These are phyloP conservation scores for Dunckerocampus dactyliophorus DNA, from an alignment of 2,113 vertebrate genomes.

Conservation along the genomic window DNA sequence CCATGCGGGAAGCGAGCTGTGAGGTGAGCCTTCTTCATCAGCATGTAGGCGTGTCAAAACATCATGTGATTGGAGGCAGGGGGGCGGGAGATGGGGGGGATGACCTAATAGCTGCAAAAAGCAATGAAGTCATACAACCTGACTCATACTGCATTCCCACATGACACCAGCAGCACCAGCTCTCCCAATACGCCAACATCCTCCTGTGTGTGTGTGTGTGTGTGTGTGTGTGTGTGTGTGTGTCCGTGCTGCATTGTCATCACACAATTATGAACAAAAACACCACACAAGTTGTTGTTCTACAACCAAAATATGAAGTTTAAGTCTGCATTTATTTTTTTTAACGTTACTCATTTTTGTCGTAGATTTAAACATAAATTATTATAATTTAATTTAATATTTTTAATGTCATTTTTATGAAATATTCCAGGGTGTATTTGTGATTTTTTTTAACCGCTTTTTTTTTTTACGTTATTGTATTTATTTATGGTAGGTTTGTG, in stretches of 20 bases:
- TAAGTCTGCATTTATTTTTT: too few relatives aligned
- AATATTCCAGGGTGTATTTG: neutral
- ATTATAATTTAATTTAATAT: too few relatives aligned
- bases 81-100: constrained; percentile 21
- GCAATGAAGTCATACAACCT: constrained; percentile 76
- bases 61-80: constrained; percentile 50
- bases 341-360: neutral
- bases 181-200: constrained; percentile 5
- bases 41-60: constrained; percentile 60
- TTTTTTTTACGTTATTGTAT: neutral
- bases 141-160: constrained; percentile 76
- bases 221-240: too few relatives aligned
- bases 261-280: neutral
- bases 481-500: neutral
- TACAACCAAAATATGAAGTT: neutral
- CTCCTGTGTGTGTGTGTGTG: neutral
- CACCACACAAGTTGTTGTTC: too few relatives aligned
- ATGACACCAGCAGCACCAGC: constrained; percentile 57
- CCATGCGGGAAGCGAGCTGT: constrained; percentile 37
- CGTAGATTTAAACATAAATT: neutral
- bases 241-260: too few relatives aligned
- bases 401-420: neutral
- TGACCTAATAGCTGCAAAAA: constrained; percentile 76
- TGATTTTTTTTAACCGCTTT: neutral
- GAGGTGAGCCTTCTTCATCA: constrained; percentile 48